Base-by-base conservation (phyloP, 1,140 invertebrate genomes). In the Cydia strobilella region DNA sequence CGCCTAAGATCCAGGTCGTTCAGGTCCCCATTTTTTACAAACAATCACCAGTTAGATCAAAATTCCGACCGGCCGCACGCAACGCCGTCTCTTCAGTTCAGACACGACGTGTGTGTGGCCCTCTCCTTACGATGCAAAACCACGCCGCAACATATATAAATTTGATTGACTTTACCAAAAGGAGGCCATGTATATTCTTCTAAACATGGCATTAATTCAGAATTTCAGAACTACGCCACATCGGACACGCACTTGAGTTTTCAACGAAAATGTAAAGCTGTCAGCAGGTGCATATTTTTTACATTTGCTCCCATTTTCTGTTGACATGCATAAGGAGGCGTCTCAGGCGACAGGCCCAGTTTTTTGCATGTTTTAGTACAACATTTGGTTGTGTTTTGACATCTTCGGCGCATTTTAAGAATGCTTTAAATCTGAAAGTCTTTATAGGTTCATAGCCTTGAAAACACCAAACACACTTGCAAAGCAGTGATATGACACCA, bases 241-340 rank as follows among this genome's bases (percentile, higher is more conserved):
- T 6, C 51, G 5, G n/a, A 7, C 5, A 54, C 15, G n/a, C 54
- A 59, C 54, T 59, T 59, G 54, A 59, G 54, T 59, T 59, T 59
- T 59, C 20, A 23, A 20, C 54, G n/a, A 12, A n/a, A 20, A 59
- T 59, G 54, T 59, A 23, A 59, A 59, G 54, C 18, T 59, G 20
- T 59, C 54, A 20, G 7, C 54, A 59, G 54, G 20, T 59, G 54
- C 54, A 59, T 59, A 59, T 59, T 59, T 59, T 59, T 59, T 59
- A 59, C 54, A 23, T 59, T 59, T 59, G 54, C 54, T 59, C 54
- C 20, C 54, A 23, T 59, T 59, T 59, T 59, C 18, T 23, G 54
- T 59, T 59, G 54, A 59, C 54, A 59, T 23, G 54, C 20, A 10
- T 59, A 23, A 59, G 20, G n/a, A 51, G 48, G n/a, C n/a, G n/a